Evolutionary conservation across 2,888 invertebrate species (phyloP).

Genomic region (Limulus polyphemus): DNA sequence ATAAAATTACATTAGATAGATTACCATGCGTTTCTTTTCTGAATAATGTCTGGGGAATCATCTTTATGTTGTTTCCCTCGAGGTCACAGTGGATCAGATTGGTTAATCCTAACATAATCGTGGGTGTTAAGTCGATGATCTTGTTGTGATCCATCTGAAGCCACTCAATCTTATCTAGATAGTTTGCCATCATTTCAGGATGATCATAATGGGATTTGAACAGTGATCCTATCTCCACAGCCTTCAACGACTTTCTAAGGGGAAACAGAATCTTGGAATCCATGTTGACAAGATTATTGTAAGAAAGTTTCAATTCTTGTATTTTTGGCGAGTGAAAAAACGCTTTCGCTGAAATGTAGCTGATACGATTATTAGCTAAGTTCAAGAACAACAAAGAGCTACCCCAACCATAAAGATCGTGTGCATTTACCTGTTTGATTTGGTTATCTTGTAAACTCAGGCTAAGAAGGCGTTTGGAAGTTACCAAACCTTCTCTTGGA

Average conservation of each 20-base stretch:
- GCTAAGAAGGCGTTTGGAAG: constrained; percentile 16
- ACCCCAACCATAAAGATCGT: constrained; percentile 66
- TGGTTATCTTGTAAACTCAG: constrained; percentile 26
- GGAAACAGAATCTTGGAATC: constrained; percentile 15
- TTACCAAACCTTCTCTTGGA: constrained; percentile 22
- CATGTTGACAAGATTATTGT: constrained; percentile 27
- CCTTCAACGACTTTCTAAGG: constrained; percentile 51
- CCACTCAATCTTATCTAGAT: constrained; percentile 23
- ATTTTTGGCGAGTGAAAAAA: constrained; percentile 56
- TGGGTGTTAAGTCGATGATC: constrained; percentile 56
- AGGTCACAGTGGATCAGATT: constrained; percentile 72
- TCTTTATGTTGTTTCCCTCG: constrained; percentile 66
- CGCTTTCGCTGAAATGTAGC: constrained; percentile 63
- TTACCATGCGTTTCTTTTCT: constrained; percentile 50
- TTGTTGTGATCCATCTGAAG: constrained; percentile 49
- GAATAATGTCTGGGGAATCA: constrained; percentile 50
- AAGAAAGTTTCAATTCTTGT: constrained; percentile 31
- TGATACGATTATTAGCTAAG: constrained; percentile 78
- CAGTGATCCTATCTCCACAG: constrained; percentile 57
- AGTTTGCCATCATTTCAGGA: constrained; percentile 36
- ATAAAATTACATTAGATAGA: constrained; percentile 62
- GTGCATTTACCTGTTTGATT: constrained; percentile 30
- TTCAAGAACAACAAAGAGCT: constrained; percentile 70
- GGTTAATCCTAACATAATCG: constrained; percentile 55
- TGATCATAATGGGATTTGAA: constrained; percentile 43